Percentiles rank a stretch among this genome's conserved stretches.
Conservation (phyloP, 2,113 vertebrate genomes). For the Oenanthe oenanthe region DNA sequence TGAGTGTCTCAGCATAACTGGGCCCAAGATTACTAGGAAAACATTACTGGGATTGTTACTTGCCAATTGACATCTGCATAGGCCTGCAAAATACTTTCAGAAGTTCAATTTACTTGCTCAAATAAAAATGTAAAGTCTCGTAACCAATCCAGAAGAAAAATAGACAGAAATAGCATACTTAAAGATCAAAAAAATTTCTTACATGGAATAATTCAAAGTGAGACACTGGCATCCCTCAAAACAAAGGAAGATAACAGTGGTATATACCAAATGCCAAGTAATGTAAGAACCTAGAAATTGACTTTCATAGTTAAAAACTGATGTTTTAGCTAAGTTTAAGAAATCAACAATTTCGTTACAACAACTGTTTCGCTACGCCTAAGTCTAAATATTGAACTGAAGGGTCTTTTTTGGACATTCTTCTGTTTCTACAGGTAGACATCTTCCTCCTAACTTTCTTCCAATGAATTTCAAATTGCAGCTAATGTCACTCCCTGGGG, state of each 20-base stretch:
- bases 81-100: conserved; percentile 6
- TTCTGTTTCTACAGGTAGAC: neutral
- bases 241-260: neutral
- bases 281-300: neutral
- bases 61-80: neutral
- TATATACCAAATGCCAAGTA: neutral
- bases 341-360: neutral
- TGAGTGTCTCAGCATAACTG: neutral
- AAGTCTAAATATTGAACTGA: neutral
- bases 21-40: neutral
- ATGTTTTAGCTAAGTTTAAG: neutral
- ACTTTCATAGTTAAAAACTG: neutral
- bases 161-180: neutral
- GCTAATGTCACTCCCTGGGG: neutral
- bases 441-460: neutral
- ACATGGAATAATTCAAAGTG: neutral
- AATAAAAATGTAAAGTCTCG: neutral
- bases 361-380: neutral
- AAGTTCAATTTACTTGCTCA: conserved; percentile 4
- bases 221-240: neutral
- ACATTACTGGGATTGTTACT: neutral
- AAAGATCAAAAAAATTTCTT: neutral
- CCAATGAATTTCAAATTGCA: neutral
- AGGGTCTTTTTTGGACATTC: neutral
- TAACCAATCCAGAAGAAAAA: neutral